Percentiles rank a stretch among this genome's conserved stretches.
Evolutionary conservation across 2,888 invertebrate genomes (phyloP).

Genomic region (Sarcophaga subvicina): DNA sequence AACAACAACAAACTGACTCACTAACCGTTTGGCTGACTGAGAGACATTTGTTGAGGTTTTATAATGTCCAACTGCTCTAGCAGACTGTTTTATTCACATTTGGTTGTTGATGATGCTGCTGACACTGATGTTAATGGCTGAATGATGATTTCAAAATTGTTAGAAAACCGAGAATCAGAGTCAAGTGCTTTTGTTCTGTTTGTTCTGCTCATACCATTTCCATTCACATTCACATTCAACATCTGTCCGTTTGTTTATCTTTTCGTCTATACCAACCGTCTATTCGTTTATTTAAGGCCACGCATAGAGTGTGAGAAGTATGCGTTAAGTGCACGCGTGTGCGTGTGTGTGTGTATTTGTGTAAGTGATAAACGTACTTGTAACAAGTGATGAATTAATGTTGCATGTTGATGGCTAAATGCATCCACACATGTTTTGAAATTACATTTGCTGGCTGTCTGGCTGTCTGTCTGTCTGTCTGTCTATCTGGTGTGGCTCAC

Average conservation of each 20-base stretch:
- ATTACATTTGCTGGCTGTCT: not conserved
- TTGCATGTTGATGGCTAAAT: constrained; percentile 50
- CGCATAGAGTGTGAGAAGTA: not conserved
- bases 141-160: constrained; percentile 48
- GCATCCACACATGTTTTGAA: constrained; percentile 30
- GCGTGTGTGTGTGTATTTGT: not conserved
- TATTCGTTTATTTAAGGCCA: constrained; percentile 18
- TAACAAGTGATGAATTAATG: constrained; percentile 53
- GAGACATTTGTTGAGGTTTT: constrained; percentile 1
- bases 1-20: not conserved
- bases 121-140: constrained; percentile 54
- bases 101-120: constrained; percentile 10
- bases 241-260: constrained; percentile 1
- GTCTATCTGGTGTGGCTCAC: constrained; percentile 34
- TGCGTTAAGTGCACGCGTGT: not conserved
- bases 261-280: not conserved
- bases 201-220: not conserved
- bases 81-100: not conserved
- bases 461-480: not conserved
- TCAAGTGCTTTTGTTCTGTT: constrained; percentile 41
- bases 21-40: constrained; percentile 9
- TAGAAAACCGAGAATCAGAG: constrained; percentile 43
- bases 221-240: not conserved
- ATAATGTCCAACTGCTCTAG: not conserved
- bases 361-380: constrained; percentile 55